phyloP scores from a whole-genome alignment of 2,888 invertebrate species.

The Athalia cordata region DNA sequence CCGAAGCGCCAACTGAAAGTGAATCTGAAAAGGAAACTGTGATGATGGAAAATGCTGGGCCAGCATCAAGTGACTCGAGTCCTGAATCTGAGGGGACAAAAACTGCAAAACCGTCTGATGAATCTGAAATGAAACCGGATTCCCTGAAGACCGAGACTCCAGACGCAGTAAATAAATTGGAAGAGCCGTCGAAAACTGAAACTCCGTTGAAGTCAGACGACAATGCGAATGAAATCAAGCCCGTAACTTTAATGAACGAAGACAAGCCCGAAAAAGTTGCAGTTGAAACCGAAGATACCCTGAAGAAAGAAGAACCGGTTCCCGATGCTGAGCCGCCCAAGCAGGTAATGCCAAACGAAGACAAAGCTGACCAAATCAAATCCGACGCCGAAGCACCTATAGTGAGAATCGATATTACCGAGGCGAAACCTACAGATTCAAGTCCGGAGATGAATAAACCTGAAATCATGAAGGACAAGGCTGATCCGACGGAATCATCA shows the following conservation, averaged over 20 bases:
- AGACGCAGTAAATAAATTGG: not conserved
- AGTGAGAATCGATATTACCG: slow-evolving; percentile 58
- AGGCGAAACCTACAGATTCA: slow-evolving; percentile 48
- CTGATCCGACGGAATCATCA: slow-evolving; percentile 54
- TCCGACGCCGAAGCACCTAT: slow-evolving; percentile 55
- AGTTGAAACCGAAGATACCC: not conserved
- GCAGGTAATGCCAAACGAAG: slow-evolving; percentile 7
- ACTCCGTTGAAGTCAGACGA: not conserved
- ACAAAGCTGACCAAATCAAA: slow-evolving; percentile 19
- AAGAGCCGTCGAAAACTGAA: not conserved
- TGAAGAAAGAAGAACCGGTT: not conserved
- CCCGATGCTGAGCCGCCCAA: not conserved
- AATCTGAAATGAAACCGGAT: not conserved
- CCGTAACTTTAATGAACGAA: not conserved
- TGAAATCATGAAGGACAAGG: slow-evolving; percentile 41
- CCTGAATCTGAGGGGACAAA: not conserved
- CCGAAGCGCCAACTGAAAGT: not conserved
- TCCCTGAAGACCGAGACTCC: not conserved
- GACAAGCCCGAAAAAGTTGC: not conserved
- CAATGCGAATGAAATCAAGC: not conserved
- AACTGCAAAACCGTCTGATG: not conserved
- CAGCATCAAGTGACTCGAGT: not conserved
- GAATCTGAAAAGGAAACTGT: slow-evolving; percentile 10
- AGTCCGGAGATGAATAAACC: not conserved
- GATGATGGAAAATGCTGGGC: not conserved